Conservation (phyloP, 2,113 vertebrate species). For the Proteles cristata region DNA sequence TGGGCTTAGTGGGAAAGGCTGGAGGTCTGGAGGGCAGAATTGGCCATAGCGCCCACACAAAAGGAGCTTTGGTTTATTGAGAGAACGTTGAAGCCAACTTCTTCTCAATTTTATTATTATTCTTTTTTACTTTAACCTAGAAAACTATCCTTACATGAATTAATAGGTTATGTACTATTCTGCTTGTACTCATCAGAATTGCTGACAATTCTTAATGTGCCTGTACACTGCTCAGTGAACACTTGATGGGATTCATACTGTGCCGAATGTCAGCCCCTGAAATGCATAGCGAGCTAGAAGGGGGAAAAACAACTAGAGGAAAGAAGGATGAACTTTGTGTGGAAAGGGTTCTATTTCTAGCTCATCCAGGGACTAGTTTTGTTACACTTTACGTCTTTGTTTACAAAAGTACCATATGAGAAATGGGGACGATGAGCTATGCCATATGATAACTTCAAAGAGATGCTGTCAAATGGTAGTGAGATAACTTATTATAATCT, state of each 20-base stretch:
- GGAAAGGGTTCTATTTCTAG: not conserved
- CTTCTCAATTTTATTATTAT: constrained; percentile 39
- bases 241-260: not conserved
- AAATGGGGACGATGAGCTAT: constrained; percentile 37
- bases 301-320: not conserved
- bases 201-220: not conserved
- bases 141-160: constrained; percentile 41
- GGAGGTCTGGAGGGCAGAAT: constrained; percentile 40
- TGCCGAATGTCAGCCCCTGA: not conserved
- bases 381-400: not conserved
- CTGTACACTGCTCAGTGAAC: not conserved
- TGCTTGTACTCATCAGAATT: not conserved
- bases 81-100: constrained; percentile 70
- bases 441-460: not conserved
- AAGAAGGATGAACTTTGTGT: not conserved
- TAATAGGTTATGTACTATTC: not conserved
- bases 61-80: constrained; percentile 61
- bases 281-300: not conserved
- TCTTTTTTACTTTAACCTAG: not conserved
- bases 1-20: not conserved
- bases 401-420: not conserved
- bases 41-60: constrained; percentile 38
- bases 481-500: not conserved
- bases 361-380: not conserved
- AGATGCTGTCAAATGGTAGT: not conserved